Conservation (phyloP, 2,888 invertebrate species). For the Heliconius sara region DNA sequence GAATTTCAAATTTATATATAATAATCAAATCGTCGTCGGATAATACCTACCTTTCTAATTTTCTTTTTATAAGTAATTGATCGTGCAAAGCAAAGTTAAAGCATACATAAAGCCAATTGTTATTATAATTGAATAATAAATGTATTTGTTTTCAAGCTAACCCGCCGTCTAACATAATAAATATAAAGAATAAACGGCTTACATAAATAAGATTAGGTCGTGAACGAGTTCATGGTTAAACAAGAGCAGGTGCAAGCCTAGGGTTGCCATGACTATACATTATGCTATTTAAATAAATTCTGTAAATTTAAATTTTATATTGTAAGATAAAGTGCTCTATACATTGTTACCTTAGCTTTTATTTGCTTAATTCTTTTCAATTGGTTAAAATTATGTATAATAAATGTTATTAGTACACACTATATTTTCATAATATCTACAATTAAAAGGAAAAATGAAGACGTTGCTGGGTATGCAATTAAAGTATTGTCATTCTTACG, state of each 20-base stretch:
- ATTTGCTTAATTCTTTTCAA: not conserved
- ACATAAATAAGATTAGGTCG: constrained; percentile 39
- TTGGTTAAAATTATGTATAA: not conserved
- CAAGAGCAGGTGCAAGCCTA: constrained; percentile 32
- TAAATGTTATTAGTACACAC: too few relatives aligned
- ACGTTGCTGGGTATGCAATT: not conserved
- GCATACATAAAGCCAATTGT: too few relatives aligned
- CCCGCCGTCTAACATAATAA: constrained; percentile 14
- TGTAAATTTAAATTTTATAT: not conserved
- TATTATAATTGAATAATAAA: too few relatives aligned
- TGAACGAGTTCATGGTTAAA: constrained; percentile 37
- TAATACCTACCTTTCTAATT: too few relatives aligned
- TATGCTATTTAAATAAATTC: not conserved
- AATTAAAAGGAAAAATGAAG: not conserved
- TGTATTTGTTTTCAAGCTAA: constrained; percentile 3
- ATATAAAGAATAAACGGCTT: constrained; percentile 29
- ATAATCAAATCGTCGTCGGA: too few relatives aligned
- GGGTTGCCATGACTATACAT: constrained; percentile 14
- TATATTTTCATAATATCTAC: too few relatives aligned
- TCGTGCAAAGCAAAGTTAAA: too few relatives aligned
- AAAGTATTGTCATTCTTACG: too few relatives aligned
- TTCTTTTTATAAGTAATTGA: too few relatives aligned
- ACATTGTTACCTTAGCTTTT: too few relatives aligned
- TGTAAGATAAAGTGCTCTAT: not conserved
- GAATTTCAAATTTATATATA: too few relatives aligned